Evolutionary conservation across 2,888 invertebrate species (phyloP).

Genomic region (Tachina lurida): DNA sequence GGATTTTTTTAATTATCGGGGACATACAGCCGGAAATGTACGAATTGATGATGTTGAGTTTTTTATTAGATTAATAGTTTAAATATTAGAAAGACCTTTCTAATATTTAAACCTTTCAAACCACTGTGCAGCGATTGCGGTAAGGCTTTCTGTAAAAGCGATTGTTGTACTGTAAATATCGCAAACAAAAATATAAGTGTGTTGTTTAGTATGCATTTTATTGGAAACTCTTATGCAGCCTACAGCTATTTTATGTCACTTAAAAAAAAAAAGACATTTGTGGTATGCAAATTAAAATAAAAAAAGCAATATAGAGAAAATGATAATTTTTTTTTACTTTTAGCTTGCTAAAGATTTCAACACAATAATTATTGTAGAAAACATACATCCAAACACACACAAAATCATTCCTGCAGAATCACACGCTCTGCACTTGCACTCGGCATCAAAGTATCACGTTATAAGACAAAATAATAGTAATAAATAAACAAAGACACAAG

Average conservation of each 20-base stretch:
- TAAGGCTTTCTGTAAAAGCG: slow-evolving; percentile 35
- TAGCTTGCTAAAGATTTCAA: slow-evolving; percentile 34
- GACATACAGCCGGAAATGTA: too few species aligned
- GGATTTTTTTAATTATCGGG: too few species aligned
- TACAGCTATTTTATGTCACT: slow-evolving; percentile 60
- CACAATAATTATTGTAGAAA: slow-evolving; percentile 26
- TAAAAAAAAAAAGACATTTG: slow-evolving; percentile 53
- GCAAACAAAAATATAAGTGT: slow-evolving; percentile 4
- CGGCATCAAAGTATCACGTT: background rate
- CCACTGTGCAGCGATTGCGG: slow-evolving; percentile 3
- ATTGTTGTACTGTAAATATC: slow-evolving; percentile 14
- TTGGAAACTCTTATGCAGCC: slow-evolving; percentile 51
- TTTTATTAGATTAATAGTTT: too few species aligned
- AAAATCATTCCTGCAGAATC: background rate
- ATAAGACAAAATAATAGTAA: slow-evolving; percentile 19
- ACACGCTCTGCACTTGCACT: background rate
- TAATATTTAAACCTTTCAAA: background rate
- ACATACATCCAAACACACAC: background rate
- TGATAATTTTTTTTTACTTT: slow-evolving; percentile 54
- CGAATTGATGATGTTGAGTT: too few species aligned
- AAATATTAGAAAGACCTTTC: too few species aligned
- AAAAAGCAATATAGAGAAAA: slow-evolving; percentile 26
- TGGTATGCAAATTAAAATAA: slow-evolving; percentile 25
- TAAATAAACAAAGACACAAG: background rate
- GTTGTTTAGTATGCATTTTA: background rate